Base-by-base conservation (phyloP, 1,140 invertebrate species). In the Drosophila elegans region DNA sequence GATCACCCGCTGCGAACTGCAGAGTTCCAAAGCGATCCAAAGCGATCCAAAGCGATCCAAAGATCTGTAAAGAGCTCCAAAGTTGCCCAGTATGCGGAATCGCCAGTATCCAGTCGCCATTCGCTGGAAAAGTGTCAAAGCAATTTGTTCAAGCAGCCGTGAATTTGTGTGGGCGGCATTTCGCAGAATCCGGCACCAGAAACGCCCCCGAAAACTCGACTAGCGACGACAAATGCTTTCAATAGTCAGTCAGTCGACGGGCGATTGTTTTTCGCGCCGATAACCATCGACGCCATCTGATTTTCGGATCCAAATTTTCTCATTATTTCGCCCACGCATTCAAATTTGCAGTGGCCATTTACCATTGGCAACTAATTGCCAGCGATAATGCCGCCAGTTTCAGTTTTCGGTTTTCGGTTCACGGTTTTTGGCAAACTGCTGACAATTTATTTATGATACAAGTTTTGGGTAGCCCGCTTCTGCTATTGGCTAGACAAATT, bases 181-280 rank as follows among this genome's bases (percentile, higher is more conserved):
- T 78, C 80, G 80, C 59, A 48, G 80, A 89, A 86, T 59, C 44
- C 44, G 67, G 34, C 36, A 34, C 11, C 62, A 36, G 63, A 29
- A 55, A 39, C 64, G 56, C 63, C 74, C 55, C 56, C 74, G 41
- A 66, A 81, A 73, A 79, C 46, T 46, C 49, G 73, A 75, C 46
- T 46, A 52, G 73, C 80, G 84, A 80, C 86, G 84, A 88, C 84
- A 88, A 90, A 89, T 74, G 80, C 84, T 88, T 88, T 88, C 84
- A 88, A 67, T 84, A 63, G 59, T 74, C 54, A 32, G 34, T 53
- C 59, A 42, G 27, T 44, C 34, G 46, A 29, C 39, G 49, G 49
- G 48, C 48, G 61, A 84, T 84, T 84, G 67, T 61, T 83, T 71
- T 73, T 78, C 73, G 53, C 59, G 51, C 36, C 77, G 81, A 85